These are phyloP conservation scores for Cirrhinus mrigala DNA, from an alignment of 2,797 vertebrate species.

Conservation along the genomic window DNA sequence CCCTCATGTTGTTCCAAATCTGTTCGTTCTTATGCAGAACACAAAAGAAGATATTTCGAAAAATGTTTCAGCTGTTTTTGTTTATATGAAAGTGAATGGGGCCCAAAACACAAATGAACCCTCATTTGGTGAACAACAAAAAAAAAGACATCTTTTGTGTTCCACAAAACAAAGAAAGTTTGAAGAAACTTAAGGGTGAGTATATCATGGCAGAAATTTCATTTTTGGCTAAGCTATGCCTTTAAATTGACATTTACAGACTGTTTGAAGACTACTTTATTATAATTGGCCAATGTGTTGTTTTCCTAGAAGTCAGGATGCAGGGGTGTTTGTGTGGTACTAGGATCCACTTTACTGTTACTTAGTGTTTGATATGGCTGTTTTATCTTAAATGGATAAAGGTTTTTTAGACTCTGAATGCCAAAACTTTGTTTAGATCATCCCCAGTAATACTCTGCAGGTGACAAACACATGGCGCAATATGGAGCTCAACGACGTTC, in stretches of 20 bases:
- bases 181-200: neutral
- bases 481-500: slow-evolving; percentile 16
- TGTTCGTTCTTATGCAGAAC: neutral
- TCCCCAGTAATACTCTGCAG: neutral
- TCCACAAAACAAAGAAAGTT: neutral
- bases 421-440: neutral
- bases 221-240: neutral
- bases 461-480: slow-evolving; percentile 3
- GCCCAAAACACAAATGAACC: neutral
- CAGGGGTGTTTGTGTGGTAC: neutral
- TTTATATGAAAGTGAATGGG: neutral
- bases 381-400: neutral
- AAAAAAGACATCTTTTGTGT: neutral
- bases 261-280: neutral
- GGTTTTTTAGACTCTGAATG: neutral
- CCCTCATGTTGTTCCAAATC: neutral
- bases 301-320: slow-evolving; percentile 2
- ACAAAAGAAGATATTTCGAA: neutral
- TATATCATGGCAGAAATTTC: neutral
- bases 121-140: neutral
- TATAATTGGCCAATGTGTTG: neutral
- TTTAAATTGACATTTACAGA: neutral
- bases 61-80: neutral
- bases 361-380: neutral
- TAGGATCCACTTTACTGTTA: neutral